These are phyloP conservation scores for Glandiceps talaboti DNA, from an alignment of 53 echinoderm and acorn worm species.

Conservation along the genomic window DNA sequence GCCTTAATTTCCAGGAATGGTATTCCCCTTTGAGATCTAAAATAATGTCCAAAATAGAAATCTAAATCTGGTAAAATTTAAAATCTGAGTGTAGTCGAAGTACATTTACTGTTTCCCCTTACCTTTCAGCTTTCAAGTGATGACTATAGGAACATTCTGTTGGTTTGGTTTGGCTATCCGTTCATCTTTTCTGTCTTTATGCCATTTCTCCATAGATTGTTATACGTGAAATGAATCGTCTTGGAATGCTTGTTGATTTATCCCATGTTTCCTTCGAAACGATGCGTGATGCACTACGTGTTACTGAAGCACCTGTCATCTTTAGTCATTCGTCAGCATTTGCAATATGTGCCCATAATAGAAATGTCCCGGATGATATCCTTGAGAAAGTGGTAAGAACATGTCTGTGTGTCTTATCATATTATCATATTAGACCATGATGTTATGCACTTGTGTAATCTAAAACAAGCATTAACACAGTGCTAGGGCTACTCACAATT, in stretches of 20 bases:
- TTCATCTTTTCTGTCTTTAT: not conserved
- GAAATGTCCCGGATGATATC: constrained; percentile 59
- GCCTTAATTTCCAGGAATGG: no score
- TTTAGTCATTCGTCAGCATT: constrained; percentile 76
- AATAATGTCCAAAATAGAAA: no score
- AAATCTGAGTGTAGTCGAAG: no score
- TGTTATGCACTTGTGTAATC: no score
- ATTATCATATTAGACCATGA: no score
- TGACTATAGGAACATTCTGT: not conserved
- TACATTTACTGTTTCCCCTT: no score
- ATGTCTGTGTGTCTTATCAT: no score
- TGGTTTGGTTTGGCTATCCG: not conserved
- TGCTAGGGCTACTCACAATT: no score
- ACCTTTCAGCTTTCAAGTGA: no score
- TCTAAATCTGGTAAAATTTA: no score
- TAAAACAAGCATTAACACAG: no score
- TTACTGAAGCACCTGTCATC: constrained; percentile 50
- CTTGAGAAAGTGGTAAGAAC: constrained; percentile 7
- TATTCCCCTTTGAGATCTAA: no score
- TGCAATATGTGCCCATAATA: constrained; percentile 36
- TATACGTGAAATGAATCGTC: constrained; percentile 65
- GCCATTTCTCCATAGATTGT: constrained; percentile 43
- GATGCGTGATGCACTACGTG: constrained; percentile 42
- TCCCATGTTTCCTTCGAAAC: constrained; percentile 49
- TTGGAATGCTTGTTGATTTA: constrained; percentile 65